Base-by-base conservation (phyloP, 2,888 invertebrate species). In the Yponomeuta plumbellus region DNA sequence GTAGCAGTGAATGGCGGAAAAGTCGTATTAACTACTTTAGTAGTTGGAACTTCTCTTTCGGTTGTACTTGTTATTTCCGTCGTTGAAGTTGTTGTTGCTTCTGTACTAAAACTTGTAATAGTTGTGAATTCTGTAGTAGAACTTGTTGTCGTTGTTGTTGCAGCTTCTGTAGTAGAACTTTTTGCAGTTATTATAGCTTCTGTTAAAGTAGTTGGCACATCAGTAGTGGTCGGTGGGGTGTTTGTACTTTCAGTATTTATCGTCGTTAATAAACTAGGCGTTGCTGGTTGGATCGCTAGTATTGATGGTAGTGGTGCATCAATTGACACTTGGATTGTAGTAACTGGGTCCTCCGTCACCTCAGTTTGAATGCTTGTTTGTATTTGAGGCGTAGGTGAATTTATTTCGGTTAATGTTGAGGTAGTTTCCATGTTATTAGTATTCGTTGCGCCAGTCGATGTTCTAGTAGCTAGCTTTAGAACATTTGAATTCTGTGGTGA, bases 401-500 rank as follows among this genome's bases (percentile, higher is more conserved):
- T 81, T 72, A 84, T 83, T 80, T 87, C 86, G 71, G 84, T 88
- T 21, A 79, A 75, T 67, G 79, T 75, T 3, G 59, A n/a, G 13
- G 67, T 81, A 76, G 64, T 21, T 40, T 81, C 79, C 67, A 74
- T 71, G 68, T 69, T 75, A 59, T 69, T 74, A 64, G 79, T 78
- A 69, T 76, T 82, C 68, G 75, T 72, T 70, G 80, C 77, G 20
- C 75, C 69, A 64, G 82, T 78, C 70, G 67, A 66, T 11, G 78
- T 70, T 79, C 85, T 88, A 44, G 88, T 84, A 66, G 85, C 86
- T 69, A 88, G 73, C 78, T 85, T 90, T 66, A 85, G 76, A 66
- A 91, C 90, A 71, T 91, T 91, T 66, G 90, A 81, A 70, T 86
- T 85, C 77, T 85, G 86, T 72, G 79, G 77, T 72, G 77, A 71